A percentile compares a stretch with the other conserved stretches of the same genome.
Evolutionary conservation across 2,888 invertebrate genomes (phyloP).

Genomic region (Monochamus alternatus): DNA sequence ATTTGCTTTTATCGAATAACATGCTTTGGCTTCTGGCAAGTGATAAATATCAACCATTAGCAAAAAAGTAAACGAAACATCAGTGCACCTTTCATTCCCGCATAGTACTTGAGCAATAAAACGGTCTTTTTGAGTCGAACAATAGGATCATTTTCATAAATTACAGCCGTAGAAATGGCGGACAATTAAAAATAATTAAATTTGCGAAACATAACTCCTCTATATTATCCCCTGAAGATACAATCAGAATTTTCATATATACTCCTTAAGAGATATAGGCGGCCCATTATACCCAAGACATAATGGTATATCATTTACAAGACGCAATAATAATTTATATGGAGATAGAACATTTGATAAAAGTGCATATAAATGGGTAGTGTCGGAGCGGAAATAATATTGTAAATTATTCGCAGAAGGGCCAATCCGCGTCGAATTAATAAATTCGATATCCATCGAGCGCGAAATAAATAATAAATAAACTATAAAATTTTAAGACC

Average conservation of each 20-base stretch:
- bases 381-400: slow-evolving; percentile 47
- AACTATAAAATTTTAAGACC: slow-evolving; percentile 67
- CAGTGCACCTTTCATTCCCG: background rate
- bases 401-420: slow-evolving; percentile 42
- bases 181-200: slow-evolving; percentile 19
- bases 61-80: background rate
- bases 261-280: slow-evolving; percentile 8
- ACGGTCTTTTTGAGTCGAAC: background rate
- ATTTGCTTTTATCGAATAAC: too few species aligned
- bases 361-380: slow-evolving; percentile 45
- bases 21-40: background rate
- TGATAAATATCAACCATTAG: background rate
- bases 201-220: slow-evolving; percentile 19
- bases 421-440: slow-evolving; percentile 43
- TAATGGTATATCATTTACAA: slow-evolving; percentile 42
- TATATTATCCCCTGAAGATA: slow-evolving; percentile 20
- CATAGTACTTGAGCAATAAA: background rate
- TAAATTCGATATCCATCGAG: slow-evolving; percentile 54
- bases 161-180: background rate
- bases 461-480: slow-evolving; percentile 62
- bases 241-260: slow-evolving; percentile 34
- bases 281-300: slow-evolving; percentile 24
- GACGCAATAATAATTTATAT: slow-evolving; percentile 50
- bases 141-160: slow-evolving; percentile 7
- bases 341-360: slow-evolving; percentile 51